A percentile compares a stretch with the other conserved stretches of the same genome.
These are phyloP conservation scores for Steinernema scapterisci DNA, from an alignment of 2,888 invertebrate genomes.

Conservation along the genomic window DNA sequence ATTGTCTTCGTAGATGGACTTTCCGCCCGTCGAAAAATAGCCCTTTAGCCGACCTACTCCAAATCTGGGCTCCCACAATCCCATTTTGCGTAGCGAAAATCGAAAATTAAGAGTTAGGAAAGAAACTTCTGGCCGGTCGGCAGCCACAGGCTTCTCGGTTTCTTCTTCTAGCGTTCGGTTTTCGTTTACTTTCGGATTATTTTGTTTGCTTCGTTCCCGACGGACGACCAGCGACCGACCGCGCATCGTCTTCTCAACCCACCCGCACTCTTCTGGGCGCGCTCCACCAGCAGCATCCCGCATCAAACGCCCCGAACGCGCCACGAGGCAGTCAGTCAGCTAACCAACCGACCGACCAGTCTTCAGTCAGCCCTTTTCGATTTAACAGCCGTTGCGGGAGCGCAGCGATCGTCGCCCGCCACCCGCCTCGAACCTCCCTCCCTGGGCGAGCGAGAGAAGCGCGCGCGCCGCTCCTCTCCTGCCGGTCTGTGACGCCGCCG, in stretches of 20 bases:
- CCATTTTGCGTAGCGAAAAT: no score
- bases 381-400: constrained; percentile 17
- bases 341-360: not conserved
- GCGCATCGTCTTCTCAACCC: not conserved
- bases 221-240: not conserved
- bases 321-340: not conserved
- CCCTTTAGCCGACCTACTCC: no score
- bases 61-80: no score
- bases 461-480: constrained; percentile 16
- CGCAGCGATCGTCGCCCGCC: not conserved
- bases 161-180: not conserved
- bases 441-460: constrained; percentile 9
- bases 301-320: not conserved
- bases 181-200: constrained; percentile 20
- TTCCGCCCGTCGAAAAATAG: no score
- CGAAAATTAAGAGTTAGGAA: no score
- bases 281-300: not conserved
- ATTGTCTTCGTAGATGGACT: no score
- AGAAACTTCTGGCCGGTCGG: no score
- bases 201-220: constrained; percentile 20
- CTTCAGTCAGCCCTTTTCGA: constrained; percentile 20
- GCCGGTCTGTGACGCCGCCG: not conserved
- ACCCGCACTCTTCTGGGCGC: not conserved
- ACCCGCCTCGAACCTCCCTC: not conserved
- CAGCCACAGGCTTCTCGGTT: no score